Base-by-base conservation (phyloP, 2,113 vertebrate species). In the Callorhinus ursinus region DNA sequence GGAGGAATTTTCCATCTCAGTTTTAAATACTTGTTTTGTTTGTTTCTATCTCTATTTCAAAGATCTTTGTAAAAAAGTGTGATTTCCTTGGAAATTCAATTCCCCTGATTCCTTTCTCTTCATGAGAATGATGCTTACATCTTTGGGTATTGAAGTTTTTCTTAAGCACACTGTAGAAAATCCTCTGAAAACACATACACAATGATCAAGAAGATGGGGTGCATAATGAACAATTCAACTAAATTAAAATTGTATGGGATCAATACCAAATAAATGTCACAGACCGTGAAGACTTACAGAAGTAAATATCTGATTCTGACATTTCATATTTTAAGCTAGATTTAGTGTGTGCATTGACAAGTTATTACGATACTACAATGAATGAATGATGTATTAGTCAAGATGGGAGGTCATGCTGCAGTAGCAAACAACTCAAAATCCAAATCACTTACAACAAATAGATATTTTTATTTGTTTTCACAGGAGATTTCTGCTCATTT, bases 21-120 rank as follows among this genome's bases (percentile, higher is more conserved):
- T 28, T 89, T 67, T 63, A 76, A 93, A 76, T 92, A 85, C 46
- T 93, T 24, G 7, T 94, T 92, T 72, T 76, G 46, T 46, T 46
- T 63, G 3, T 67, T 77, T 31, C 39, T 71, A 10, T 71, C 19
- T 93, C 55, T 55, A 13, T 39, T 74, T 96, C 69, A 67, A 96
- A 88, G 13, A 67, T 49, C 39, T 26, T 71, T 69, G 4, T 74
- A 71, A 7, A 5, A 49, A 94, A 77, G 21, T 36, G n/a, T 36
- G 55, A 46, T 57, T 79, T 92, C 49, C 67, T 87, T 67, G 28
- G 39, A 76, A 95, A 92, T n/a, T 81, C 31, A 76, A 6, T 84
- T 63, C 31, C 15, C 31, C 5, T 63, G 7, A 81, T 59, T 67
- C 65, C 24, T 22, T 82, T 82, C 53, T 67, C 67, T 24, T 69